phyloP scores from a whole-genome alignment of 1,140 invertebrate genomes.

The Drosophila rhopaloa region DNA sequence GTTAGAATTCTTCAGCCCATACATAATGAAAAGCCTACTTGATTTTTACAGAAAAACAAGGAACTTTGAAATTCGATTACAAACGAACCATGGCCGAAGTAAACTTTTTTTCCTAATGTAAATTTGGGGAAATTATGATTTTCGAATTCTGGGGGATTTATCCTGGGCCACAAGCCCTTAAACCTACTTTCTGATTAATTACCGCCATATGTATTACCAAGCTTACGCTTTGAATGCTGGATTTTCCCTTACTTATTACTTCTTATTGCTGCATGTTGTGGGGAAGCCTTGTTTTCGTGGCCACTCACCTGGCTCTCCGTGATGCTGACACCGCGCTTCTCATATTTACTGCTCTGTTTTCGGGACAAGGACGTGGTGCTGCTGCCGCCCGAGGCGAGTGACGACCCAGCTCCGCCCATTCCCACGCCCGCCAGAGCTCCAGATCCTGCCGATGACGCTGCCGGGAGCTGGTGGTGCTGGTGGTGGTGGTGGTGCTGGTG shows the following conservation, averaged over 20 bases:
- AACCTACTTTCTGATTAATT: neutral
- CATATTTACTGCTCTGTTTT: constrained; percentile 84
- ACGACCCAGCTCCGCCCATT: constrained; percentile 25
- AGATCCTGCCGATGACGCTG: constrained; percentile 13
- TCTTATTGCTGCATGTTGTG: constrained; percentile 3
- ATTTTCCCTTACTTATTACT: neutral
- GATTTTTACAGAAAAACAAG: no score
- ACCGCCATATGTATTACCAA: neutral
- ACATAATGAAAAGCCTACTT: no score
- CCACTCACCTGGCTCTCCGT: constrained; percentile 82
- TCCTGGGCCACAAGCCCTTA: no score
- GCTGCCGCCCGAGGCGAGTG: constrained; percentile 63
- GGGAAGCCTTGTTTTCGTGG: constrained; percentile 20
- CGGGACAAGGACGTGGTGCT: constrained; percentile 71
- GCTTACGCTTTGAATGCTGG: constrained; percentile 1
- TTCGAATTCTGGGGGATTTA: no score
- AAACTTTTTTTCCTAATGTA: no score
- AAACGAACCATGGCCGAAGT: no score
- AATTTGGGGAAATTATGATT: no score
- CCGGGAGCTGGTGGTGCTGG: constrained; percentile 55
- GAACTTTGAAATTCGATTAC: no score
- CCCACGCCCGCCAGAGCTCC: constrained; percentile 1
- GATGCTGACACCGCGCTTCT: constrained; percentile 81
- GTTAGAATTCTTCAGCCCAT: no score
- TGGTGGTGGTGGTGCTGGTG: constrained; percentile 33